A percentile compares a stretch with the other conserved stretches of the same genome.
Evolutionary conservation across 2,797 vertebrate species (phyloP).

Genomic region (Phoeniculus purpureus): DNA sequence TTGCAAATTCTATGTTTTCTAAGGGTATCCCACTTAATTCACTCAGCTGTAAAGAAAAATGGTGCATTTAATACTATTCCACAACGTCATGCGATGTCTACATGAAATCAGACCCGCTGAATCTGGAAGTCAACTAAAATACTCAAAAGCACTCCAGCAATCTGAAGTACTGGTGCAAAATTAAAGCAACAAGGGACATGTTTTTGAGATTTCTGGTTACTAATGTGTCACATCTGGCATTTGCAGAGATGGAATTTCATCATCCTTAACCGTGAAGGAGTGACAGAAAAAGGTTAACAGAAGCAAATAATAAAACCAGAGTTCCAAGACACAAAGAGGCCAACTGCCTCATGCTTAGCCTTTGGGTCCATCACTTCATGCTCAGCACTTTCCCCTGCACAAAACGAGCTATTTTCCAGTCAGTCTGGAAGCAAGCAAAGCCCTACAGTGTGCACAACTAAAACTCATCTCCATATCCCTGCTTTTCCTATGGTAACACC

Average conservation of each 20-base stretch:
- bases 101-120: neutral
- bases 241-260: neutral
- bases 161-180: neutral
- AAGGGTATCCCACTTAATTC: slow-evolving; percentile 90
- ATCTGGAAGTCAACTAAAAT: neutral
- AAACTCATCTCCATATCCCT: neutral
- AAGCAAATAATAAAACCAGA: neutral
- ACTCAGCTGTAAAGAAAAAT: slow-evolving; percentile 84
- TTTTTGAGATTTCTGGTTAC: neutral
- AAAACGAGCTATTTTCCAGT: neutral
- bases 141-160: neutral
- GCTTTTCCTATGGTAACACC: neutral
- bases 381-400: neutral
- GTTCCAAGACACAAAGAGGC: neutral
- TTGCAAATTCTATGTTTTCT: slow-evolving; percentile 97
- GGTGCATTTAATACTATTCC: neutral
- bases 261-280: neutral
- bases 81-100: neutral
- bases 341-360: neutral
- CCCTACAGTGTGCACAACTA: accelerated
- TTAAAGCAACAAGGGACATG: neutral
- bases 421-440: neutral
- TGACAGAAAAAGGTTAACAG: neutral
- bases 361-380: neutral
- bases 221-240: neutral